Evolutionary conservation across 2,888 invertebrate species (phyloP), one percentile per base, ranked within the genome.

Genomic region (Liposcelis brunnea): DNA sequence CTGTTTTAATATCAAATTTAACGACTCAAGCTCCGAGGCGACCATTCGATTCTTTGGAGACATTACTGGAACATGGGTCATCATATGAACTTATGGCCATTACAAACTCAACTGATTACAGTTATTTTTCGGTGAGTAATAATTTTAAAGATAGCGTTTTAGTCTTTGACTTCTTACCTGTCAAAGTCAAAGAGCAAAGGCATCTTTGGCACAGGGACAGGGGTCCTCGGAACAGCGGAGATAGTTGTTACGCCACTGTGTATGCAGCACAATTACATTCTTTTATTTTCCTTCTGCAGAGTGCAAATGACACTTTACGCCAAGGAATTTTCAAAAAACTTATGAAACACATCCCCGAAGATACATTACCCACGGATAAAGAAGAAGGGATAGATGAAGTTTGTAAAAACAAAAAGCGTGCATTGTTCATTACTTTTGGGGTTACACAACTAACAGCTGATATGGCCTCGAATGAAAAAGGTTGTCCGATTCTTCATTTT

Each of bases 1-100:
- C 46, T 11, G 19, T 42, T 12, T 40, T 46, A 12, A 46, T 46
- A 7, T 46, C 46, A 2, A 7, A 31, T 16, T 34, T 46, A n/a
- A 44, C 46, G 11, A 36, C 19, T 14, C 42, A 42, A 21, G 33
- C 18, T 6, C 31, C 34, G 26, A n/a, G 14, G 7, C 7, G 40
- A 32, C 46, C 46, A 11, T 46, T 46, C 43, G 31, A 31, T 12
- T 42, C 32, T 4, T 14, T 46, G 16, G 16, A 45, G 19, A 18
- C 11, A 2, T 43, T 46, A 12, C 8, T 26, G 26, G 15, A 31
- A 11, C 31, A 46, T 16, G 46, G 37, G 19, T 6, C 40, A 8
- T 6, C 40, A 8, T 40, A 40, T 18, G 6, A 3, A 6, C 19
- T 40, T 6, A 6, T 18, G 4, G 40, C 40, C 19, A 18, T 40